Conservation (phyloP, 2,113 vertebrate species). For the Ariopsis seemanni region DNA sequence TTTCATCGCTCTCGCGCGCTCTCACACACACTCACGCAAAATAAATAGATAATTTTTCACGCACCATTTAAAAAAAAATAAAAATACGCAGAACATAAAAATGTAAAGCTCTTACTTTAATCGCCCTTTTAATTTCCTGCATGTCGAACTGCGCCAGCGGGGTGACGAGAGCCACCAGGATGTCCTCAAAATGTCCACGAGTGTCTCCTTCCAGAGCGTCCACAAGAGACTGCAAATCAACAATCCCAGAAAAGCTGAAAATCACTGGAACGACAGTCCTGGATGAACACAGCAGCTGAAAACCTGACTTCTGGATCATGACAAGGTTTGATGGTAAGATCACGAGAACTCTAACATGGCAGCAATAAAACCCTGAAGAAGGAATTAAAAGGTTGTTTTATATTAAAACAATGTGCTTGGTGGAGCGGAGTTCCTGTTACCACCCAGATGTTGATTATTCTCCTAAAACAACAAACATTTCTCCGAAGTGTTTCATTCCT, state of each 20-base stretch:
- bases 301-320: neutral
- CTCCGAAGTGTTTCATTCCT: no score
- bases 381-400: no score
- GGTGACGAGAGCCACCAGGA: slow-evolving; percentile 76
- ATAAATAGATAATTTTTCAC: neutral
- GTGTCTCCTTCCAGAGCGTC: slow-evolving; percentile 83
- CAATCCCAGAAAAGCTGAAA: neutral
- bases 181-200: slow-evolving; percentile 77
- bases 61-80: neutral
- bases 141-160: slow-evolving; percentile 77
- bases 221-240: slow-evolving; percentile 69
- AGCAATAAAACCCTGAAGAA: neutral
- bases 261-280: neutral
- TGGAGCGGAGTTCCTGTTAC: no score
- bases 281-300: neutral
- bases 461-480: no score
- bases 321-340: neutral
- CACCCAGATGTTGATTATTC: no score
- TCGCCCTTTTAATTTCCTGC: slow-evolving; percentile 76
- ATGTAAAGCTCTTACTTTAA: slow-evolving; percentile 71
- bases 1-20: no score
- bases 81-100: neutral
- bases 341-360: neutral
- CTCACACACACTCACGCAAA: no score
- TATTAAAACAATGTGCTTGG: no score